Evolutionary conservation across 2,797 vertebrate genomes (phyloP).

Genomic region (Enteromius mattozi): DNA sequence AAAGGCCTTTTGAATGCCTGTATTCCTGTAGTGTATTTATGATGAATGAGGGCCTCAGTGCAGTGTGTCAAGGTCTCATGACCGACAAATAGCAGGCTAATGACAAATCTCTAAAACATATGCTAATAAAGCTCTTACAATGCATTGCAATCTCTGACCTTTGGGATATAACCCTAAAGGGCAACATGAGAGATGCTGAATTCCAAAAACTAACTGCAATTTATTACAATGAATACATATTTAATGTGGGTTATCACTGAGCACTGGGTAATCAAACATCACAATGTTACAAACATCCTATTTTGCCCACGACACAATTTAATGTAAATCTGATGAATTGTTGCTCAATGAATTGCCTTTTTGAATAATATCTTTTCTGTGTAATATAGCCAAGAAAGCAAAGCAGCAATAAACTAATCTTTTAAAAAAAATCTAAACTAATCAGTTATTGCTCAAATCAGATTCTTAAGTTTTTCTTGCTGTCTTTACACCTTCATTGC

Average conservation of each 20-base stretch:
- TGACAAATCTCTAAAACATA: slow-evolving; percentile 75
- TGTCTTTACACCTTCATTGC: slow-evolving; percentile 55
- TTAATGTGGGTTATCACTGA: slow-evolving; percentile 63
- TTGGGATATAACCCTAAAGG: slow-evolving; percentile 59
- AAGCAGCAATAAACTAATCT: slow-evolving; percentile 4
- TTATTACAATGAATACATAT: slow-evolving; percentile 63
- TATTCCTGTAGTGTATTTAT: slow-evolving; percentile 70
- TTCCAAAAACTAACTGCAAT: slow-evolving; percentile 59
- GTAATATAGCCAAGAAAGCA: slow-evolving; percentile 19
- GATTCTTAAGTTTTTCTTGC: slow-evolving; percentile 46
- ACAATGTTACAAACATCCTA: slow-evolving; percentile 43
- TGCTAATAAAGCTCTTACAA: slow-evolving; percentile 70
- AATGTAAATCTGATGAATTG: not conserved
- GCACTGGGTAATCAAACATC: slow-evolving; percentile 64
- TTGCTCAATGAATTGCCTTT: not conserved
- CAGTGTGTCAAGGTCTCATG: slow-evolving; percentile 72
- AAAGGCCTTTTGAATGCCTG: slow-evolving; percentile 60
- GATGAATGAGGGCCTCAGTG: slow-evolving; percentile 72
- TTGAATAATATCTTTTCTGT: not conserved
- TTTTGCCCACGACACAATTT: not conserved
- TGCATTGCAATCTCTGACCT: slow-evolving; percentile 69
- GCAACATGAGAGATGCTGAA: slow-evolving; percentile 58
- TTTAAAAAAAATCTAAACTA: not conserved
- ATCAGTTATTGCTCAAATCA: not conserved
- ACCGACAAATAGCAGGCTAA: slow-evolving; percentile 77